Evolutionary conservation across 1,140 invertebrate species (phyloP).

Genomic region (Drosophila lacertosa): DNA sequence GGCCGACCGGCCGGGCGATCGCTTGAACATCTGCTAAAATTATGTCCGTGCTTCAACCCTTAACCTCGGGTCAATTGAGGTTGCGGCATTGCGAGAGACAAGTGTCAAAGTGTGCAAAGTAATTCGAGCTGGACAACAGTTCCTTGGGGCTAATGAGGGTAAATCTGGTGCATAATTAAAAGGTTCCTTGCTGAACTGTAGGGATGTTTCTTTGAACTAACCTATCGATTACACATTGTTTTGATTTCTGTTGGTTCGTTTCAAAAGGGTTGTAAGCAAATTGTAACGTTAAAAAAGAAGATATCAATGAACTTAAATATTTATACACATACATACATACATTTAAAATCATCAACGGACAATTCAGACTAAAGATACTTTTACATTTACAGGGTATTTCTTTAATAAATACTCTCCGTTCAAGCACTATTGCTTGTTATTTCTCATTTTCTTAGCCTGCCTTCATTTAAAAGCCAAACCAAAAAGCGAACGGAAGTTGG

Average conservation of each 20-base stretch:
- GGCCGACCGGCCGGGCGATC: conserved; percentile 8
- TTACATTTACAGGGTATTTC: conserved; percentile 5
- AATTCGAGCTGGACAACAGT: conserved; percentile 14
- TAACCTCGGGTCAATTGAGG: conserved; percentile 40
- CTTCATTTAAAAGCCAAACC: conserved; percentile 55
- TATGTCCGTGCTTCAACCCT: conserved; percentile 52
- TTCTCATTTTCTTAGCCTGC: conserved; percentile 27
- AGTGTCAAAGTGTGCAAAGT: conserved; percentile 30
- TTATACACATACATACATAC: no score
- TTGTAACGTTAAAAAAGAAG: no score
- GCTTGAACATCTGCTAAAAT: background rate
- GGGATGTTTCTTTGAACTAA: background rate
- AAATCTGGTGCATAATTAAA: conserved; percentile 15
- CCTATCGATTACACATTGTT: conserved; percentile 10
- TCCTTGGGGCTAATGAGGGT: conserved; percentile 13
- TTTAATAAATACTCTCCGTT: background rate
- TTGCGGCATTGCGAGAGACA: background rate
- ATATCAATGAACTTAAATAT: no score
- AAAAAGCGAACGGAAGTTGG: conserved; percentile 77
- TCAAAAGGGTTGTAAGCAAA: no score
- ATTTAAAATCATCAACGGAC: no score
- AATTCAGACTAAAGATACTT: background rate
- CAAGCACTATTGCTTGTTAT: conserved; percentile 17
- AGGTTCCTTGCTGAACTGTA: conserved; percentile 1
- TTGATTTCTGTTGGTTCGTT: conserved; percentile 2